Evolutionary conservation across 2,888 invertebrate genomes (phyloP).

Genomic region (Anorthoa munda): DNA sequence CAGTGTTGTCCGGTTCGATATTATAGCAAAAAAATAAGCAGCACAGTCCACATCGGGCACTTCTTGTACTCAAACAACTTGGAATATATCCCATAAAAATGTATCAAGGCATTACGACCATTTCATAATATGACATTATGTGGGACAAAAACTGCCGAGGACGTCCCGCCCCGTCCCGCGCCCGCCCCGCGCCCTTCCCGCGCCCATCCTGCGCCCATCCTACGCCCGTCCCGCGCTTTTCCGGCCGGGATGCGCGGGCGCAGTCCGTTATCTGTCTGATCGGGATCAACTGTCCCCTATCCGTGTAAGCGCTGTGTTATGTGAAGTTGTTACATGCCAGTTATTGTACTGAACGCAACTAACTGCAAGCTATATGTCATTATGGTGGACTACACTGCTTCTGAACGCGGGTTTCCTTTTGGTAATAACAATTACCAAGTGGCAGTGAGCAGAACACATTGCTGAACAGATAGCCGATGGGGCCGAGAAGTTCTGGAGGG

Average conservation of each 20-base stretch:
- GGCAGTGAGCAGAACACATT: no score
- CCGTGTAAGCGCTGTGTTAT: conserved; percentile 9
- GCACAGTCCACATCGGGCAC: conserved; percentile 17
- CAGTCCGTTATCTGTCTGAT: conserved; percentile 28
- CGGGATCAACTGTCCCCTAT: conserved; percentile 40
- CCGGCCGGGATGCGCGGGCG: conserved; percentile 1
- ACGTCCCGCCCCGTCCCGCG: conserved; percentile 43
- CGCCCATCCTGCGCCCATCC: background rate
- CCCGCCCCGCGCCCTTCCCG: background rate
- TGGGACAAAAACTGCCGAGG: conserved; percentile 41
- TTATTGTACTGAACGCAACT: conserved; percentile 5
- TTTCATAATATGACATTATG: conserved; percentile 58
- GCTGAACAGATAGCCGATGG: no score
- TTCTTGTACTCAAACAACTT: conserved; percentile 45
- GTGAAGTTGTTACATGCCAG: conserved; percentile 26
- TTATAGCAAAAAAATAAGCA: conserved; percentile 36
- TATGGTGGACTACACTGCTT: background rate
- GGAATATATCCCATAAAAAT: conserved; percentile 48
- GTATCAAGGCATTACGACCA: conserved; percentile 55
- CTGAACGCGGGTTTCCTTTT: conserved; percentile 8
- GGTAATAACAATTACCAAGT: background rate
- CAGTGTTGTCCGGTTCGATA: conserved; percentile 35
- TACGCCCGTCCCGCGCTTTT: background rate
- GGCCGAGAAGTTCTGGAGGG: no score
- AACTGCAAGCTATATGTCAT: background rate